These are phyloP conservation scores for Venustaconcha ellipsiformis DNA, from an alignment of 1,140 invertebrate genomes.

Conservation along the genomic window DNA sequence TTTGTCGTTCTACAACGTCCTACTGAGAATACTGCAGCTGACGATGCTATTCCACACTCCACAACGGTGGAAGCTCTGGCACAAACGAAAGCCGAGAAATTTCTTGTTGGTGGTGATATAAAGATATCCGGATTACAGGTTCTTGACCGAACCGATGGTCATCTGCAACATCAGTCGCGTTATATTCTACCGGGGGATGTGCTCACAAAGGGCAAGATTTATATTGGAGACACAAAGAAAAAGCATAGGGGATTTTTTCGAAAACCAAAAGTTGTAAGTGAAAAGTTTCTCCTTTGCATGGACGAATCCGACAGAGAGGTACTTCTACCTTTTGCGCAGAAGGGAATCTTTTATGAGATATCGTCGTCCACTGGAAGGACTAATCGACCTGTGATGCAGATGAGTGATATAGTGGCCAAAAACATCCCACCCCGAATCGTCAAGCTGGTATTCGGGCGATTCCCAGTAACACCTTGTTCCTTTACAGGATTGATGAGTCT, in stretches of 20 bases:
- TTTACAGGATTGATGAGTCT: conserved; percentile 47
- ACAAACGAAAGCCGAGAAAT: conserved; percentile 32
- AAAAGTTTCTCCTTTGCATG: conserved; percentile 46
- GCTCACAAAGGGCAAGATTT: conserved; percentile 33
- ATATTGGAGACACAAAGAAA: conserved; percentile 32
- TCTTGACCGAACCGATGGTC: neutral
- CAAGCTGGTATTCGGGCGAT: conserved; percentile 46
- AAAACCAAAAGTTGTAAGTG: conserved; percentile 31
- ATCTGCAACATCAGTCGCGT: conserved; percentile 11
- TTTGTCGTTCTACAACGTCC: conserved; percentile 41
- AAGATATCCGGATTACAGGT: conserved; percentile 36
- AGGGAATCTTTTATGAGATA: conserved; percentile 44
- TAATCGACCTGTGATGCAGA: conserved; percentile 33
- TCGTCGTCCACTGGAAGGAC: conserved; percentile 20
- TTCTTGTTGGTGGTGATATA: conserved; percentile 46
- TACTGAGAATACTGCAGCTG: conserved; percentile 12
- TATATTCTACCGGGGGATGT: conserved; percentile 45
- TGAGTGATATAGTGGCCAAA: conserved; percentile 38
- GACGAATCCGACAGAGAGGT: conserved; percentile 49
- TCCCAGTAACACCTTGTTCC: conserved; percentile 46
- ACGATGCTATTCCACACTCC: conserved; percentile 36
- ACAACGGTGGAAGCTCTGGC: conserved; percentile 41
- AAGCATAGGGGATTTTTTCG: conserved; percentile 33
- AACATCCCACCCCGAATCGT: conserved; percentile 39
- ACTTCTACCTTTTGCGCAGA: conserved; percentile 38